A percentile compares a stretch with the other conserved stretches of the same genome.
phyloP scores from a whole-genome alignment of 35 echinoderm and acorn worm species.

The Acanthaster planci region DNA sequence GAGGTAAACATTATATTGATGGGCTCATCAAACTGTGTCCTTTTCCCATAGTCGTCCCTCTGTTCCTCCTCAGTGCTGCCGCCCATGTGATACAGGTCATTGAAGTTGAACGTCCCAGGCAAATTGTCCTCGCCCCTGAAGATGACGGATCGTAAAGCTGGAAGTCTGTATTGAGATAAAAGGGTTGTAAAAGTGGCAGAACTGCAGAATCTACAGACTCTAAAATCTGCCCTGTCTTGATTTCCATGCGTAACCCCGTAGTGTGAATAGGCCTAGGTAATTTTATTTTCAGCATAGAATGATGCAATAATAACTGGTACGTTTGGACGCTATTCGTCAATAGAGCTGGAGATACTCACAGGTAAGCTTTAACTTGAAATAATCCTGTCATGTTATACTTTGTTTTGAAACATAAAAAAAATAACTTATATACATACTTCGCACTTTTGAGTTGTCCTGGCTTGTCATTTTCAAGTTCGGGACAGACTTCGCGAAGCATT shows the following conservation, averaged over 20 bases:
- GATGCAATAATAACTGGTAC: too few species aligned
- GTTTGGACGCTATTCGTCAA: too few species aligned
- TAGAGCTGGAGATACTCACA: too few species aligned
- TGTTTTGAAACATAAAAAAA: too few species aligned
- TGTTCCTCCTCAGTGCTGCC: not conserved
- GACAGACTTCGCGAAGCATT: conserved; percentile 76
- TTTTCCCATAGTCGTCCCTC: not conserved
- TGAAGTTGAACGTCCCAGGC: conserved; percentile 49
- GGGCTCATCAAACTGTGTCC: conserved; percentile 54
- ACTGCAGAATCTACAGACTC: too few species aligned
- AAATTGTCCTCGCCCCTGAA: conserved; percentile 54
- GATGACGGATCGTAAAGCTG: conserved; percentile 33
- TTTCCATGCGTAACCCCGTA: too few species aligned
- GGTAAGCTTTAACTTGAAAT: too few species aligned
- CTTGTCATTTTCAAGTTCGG: conserved; percentile 52
- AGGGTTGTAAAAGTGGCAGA: not conserved
- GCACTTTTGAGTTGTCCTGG: conserved; percentile 71
- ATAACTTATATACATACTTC: too few species aligned
- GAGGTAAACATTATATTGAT: conserved; percentile 60
- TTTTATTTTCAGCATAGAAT: too few species aligned
- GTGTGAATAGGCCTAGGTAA: too few species aligned
- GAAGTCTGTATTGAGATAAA: conserved; percentile 1
- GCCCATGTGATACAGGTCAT: conserved; percentile 30
- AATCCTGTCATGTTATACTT: too few species aligned
- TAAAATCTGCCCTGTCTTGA: too few species aligned